Evolutionary conservation across 2,888 invertebrate species (phyloP), one percentile per base, ranked within the genome.

Genomic region (Alloplasta piceator): DNA sequence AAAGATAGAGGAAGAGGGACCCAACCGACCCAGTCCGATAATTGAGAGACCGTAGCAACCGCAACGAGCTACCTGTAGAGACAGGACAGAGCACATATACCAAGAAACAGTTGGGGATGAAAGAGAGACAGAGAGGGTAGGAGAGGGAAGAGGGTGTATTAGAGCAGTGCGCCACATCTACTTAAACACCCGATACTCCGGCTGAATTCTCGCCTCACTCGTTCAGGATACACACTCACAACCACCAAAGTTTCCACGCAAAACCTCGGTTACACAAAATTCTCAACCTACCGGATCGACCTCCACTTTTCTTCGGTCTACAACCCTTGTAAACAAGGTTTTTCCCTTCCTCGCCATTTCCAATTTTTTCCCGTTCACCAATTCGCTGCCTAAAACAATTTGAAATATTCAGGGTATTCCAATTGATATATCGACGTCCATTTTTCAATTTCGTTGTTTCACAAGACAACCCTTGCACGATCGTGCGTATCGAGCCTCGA

Each of bases 21-120:
- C 61, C 71, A 71, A 46, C 10, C 71, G 76, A 77, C 67, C 67
- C 39, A 56, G 63, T 39, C 76, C 75, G 82, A 82, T 84, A 84
- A 84, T 84, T 82, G 81, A 84, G 82, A 82, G 75, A 77, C 77
- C 75, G 74, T 79, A 68, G 72, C 71, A 56, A 78, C 79, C 79
- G 68, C 72, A 78, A 84, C 75, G 82, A 84, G 82, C 84, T 81
- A 82, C 84, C 82, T 84, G 84, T 84, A 67, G 81, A 74, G 71
- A 79, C 68, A 26, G 26, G 81, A 74, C 67, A 48, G n/a, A 48
- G 4, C 48, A n/a, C 48, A 48, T 12, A 26, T 26, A 26, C 26
- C 26, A 26, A 26, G 26, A 26, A 26, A 26, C 26, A 26, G 26
- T 26, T 1, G 26, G 26, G 26, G 26, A 48, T 48, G 48, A 48